phyloP scores from a whole-genome alignment of 2,113 vertebrate species.

The Melozone crissalis region DNA sequence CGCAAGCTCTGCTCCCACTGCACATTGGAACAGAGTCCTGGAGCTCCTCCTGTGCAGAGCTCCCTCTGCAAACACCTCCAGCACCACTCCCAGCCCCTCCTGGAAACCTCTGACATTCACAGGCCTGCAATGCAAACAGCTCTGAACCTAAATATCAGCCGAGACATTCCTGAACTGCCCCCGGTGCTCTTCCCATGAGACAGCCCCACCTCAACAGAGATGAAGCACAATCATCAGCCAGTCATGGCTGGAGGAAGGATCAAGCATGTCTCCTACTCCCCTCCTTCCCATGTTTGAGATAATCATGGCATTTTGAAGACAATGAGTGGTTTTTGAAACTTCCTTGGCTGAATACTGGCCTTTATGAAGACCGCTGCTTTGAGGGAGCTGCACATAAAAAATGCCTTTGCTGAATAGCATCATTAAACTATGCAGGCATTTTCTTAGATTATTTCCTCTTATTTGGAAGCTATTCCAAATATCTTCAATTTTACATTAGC shows the following conservation, averaged over 20 bases:
- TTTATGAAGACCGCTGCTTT: neutral
- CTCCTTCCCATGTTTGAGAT: neutral
- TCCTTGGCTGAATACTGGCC: neutral
- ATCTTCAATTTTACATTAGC: neutral
- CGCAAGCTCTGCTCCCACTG: fast-evolving
- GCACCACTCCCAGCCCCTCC: neutral
- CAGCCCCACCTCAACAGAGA: neutral
- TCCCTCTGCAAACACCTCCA: neutral
- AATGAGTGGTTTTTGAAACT: neutral
- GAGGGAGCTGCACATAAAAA: neutral
- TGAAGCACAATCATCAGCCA: neutral
- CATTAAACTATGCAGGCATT: neutral
- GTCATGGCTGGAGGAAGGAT: neutral
- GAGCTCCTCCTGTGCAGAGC: fast-evolving
- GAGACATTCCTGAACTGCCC: neutral
- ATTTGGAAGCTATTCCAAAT: neutral
- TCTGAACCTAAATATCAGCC: neutral
- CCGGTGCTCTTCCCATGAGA: neutral
- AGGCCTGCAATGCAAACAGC: neutral
- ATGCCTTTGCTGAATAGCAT: neutral
- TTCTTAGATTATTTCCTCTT: neutral
- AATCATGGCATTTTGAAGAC: neutral
- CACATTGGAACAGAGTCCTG: neutral
- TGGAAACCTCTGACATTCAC: neutral
- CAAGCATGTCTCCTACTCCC: neutral